These are phyloP conservation scores for Cirrhinus mrigala DNA, from an alignment of 2,797 vertebrate species.

Conservation along the genomic window DNA sequence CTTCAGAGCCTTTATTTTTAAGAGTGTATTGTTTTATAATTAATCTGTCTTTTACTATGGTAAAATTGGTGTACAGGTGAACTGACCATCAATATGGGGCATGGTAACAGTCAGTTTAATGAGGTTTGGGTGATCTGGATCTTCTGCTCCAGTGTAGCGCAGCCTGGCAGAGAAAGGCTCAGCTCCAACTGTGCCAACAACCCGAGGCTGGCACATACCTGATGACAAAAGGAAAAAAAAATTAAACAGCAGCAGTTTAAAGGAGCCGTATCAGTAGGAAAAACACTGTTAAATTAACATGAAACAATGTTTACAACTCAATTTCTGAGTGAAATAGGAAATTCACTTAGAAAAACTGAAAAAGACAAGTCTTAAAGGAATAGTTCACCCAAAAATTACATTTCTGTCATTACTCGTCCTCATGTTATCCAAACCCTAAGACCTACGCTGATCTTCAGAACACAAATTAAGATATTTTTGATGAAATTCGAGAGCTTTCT, in stretches of 20 bases:
- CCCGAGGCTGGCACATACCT: slow-evolving; percentile 75
- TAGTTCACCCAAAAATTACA: too few species aligned
- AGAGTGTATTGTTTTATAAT: not conserved
- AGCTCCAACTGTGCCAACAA: slow-evolving; percentile 73
- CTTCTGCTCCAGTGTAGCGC: slow-evolving; percentile 71
- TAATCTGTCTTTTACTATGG: not conserved
- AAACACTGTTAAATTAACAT: not conserved
- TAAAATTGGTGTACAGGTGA: not conserved
- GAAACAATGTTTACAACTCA: not conserved
- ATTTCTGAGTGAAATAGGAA: not conserved
- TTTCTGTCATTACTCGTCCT: too few species aligned
- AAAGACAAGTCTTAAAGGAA: too few species aligned
- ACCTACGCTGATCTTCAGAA: too few species aligned
- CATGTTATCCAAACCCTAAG: too few species aligned
- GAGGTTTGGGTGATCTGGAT: slow-evolving; percentile 71
- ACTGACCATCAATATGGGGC: slow-evolving; percentile 76
- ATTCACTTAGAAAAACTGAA: not conserved
- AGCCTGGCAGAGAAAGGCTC: slow-evolving; percentile 78
- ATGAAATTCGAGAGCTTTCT: too few species aligned
- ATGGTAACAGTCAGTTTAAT: slow-evolving; percentile 74
- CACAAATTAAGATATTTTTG: too few species aligned
- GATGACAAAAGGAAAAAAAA: slow-evolving; percentile 5
- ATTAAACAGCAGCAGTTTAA: not conserved
- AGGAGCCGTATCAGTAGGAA: not conserved
- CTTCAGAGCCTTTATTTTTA: too few species aligned